Evolutionary conservation across 2,888 invertebrate genomes (phyloP).

Genomic region (Acleris laterana): DNA sequence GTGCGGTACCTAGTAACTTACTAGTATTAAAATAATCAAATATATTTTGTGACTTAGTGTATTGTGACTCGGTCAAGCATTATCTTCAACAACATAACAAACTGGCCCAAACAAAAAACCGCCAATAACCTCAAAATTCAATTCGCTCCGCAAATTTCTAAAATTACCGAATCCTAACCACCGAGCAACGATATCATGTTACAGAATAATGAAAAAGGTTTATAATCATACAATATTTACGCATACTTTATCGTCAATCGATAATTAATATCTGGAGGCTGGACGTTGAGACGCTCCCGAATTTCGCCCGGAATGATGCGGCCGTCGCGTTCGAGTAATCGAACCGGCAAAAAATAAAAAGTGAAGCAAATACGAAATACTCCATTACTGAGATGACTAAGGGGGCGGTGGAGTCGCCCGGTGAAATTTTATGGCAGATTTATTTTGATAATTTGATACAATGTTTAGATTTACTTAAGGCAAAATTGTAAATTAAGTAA

Average conservation of each 20-base stretch:
- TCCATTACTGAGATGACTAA: constrained; percentile 72
- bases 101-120: background rate
- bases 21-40: too few relatives aligned
- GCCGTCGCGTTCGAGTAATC: constrained; percentile 84
- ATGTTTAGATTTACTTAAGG: too few relatives aligned
- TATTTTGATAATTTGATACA: background rate
- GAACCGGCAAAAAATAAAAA: constrained; percentile 82
- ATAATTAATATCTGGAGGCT: constrained; percentile 82
- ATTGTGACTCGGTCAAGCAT: too few relatives aligned
- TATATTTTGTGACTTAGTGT: too few relatives aligned
- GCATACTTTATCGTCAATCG: constrained; percentile 81
- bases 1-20: too few relatives aligned
- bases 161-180: constrained; percentile 37
- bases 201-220: constrained; percentile 49
- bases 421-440: constrained; percentile 1
- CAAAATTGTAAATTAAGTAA: too few relatives aligned
- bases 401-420: constrained; percentile 60
- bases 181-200: constrained; percentile 38
- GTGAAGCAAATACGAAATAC: constrained; percentile 84
- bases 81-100: too few relatives aligned
- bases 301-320: constrained; percentile 81
- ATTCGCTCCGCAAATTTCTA: constrained; percentile 31
- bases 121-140: constrained; percentile 6
- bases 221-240: constrained; percentile 68
- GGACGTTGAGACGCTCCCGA: constrained; percentile 82